These are phyloP conservation scores for Hydractinia echinata DNA, from an alignment of 30 jellyfish, hydroid and myxozoan species.

Conservation along the genomic window DNA sequence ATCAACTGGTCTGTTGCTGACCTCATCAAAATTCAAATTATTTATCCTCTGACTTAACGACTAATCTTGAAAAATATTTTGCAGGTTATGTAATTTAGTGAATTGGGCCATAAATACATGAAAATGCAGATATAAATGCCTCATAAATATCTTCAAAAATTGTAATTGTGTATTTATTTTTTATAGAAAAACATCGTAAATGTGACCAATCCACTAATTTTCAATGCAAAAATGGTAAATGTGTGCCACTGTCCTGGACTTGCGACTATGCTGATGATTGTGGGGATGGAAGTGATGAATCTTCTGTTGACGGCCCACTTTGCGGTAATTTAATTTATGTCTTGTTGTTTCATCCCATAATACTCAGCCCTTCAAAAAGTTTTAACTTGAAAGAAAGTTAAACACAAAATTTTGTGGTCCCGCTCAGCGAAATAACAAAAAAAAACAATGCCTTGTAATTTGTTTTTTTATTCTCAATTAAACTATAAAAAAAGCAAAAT, in stretches of 20 bases:
- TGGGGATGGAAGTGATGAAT: constrained; percentile 86
- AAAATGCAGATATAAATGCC: too few species aligned
- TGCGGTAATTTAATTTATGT: constrained; percentile 27
- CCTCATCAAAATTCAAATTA: too few species aligned
- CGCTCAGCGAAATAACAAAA: background rate
- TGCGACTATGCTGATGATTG: constrained; percentile 61
- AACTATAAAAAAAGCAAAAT: too few species aligned
- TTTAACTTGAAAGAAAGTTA: background rate
- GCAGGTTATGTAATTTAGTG: too few species aligned
- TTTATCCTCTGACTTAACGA: too few species aligned
- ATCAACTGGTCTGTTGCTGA: too few species aligned
- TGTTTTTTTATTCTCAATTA: background rate
- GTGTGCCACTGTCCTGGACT: constrained; percentile 25
- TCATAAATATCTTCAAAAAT: too few species aligned
- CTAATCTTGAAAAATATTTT: too few species aligned
- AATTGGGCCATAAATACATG: too few species aligned
- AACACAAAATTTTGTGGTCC: background rate
- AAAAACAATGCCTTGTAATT: background rate
- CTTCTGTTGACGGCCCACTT: constrained; percentile 41
- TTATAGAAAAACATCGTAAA: background rate
- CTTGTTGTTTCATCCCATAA: background rate
- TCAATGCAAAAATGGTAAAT: constrained; percentile 30
- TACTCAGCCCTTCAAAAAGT: background rate
- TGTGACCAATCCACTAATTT: constrained; percentile 28
- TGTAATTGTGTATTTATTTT: too few species aligned